phyloP scores from a whole-genome alignment of 2,113 vertebrate genomes.

The Pedionomus torquatus region DNA sequence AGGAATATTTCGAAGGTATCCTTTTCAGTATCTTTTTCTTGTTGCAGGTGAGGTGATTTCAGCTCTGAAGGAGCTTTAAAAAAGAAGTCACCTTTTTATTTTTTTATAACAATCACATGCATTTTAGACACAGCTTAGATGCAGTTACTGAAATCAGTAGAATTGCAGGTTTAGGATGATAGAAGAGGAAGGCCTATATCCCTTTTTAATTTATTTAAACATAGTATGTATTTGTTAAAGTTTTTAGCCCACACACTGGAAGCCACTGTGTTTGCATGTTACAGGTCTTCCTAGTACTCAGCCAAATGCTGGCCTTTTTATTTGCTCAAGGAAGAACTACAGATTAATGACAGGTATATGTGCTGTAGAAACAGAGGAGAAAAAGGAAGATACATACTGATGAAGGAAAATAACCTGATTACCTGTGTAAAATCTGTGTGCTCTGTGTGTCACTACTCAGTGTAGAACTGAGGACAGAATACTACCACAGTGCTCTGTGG shows the following conservation, averaged over 20 bases:
- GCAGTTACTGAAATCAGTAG: background rate
- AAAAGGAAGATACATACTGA: accelerated
- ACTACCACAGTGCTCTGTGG: background rate
- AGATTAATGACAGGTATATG: background rate
- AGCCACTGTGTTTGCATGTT: background rate
- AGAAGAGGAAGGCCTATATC: background rate
- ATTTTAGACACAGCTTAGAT: background rate
- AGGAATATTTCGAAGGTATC: background rate
- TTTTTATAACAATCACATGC: background rate
- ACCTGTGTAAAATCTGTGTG: background rate
- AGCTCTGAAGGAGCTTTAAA: conserved; percentile 81
- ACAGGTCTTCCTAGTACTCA: background rate
- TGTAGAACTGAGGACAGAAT: background rate
- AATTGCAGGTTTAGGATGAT: background rate
- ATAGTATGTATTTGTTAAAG: background rate
- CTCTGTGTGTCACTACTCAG: background rate
- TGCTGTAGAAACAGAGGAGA: background rate
- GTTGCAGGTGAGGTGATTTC: conserved; percentile 86
- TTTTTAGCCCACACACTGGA: background rate
- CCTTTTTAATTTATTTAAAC: background rate
- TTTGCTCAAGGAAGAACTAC: background rate
- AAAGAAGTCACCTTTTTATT: conserved; percentile 61
- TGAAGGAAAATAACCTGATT: background rate
- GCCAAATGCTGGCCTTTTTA: background rate
- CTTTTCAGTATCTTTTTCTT: background rate